A percentile compares a stretch with the other conserved stretches of the same genome.
Evolutionary conservation across 2,113 vertebrate genomes (phyloP).

Genomic region (Ptychochromis oligacanthus): DNA sequence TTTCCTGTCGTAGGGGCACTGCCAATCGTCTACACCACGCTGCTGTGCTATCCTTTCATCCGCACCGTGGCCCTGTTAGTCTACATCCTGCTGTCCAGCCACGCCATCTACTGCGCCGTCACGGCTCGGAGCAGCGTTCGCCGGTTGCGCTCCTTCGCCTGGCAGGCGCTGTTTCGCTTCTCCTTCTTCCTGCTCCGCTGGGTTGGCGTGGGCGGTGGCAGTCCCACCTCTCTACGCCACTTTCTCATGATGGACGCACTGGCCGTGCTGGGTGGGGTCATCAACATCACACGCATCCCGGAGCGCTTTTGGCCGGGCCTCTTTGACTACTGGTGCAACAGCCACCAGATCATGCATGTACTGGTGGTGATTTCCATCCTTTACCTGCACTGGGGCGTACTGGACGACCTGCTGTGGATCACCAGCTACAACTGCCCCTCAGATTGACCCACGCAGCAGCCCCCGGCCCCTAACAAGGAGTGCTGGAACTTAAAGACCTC

Average conservation of each 20-base stretch:
- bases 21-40: slow-evolving; percentile 91
- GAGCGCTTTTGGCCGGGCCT: slow-evolving; percentile 89
- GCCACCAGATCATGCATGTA: slow-evolving; percentile 96
- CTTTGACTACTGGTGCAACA: slow-evolving; percentile 96
- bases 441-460: slow-evolving; percentile 75
- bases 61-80: slow-evolving; percentile 85
- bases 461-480: background rate
- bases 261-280: slow-evolving; percentile 89
- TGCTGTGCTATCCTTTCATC: slow-evolving; percentile 87
- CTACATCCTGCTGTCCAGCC: slow-evolving; percentile 87
- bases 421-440: slow-evolving; percentile 85
- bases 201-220: slow-evolving; percentile 86
- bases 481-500: slow-evolving; percentile 22
- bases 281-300: slow-evolving; percentile 90
- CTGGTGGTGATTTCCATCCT: slow-evolving; percentile 92
- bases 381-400: slow-evolving; percentile 90
- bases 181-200: slow-evolving; percentile 90
- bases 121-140: slow-evolving; percentile 88
- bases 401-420: slow-evolving; percentile 91
- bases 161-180: slow-evolving; percentile 90
- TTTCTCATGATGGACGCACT: slow-evolving; percentile 91
- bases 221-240: slow-evolving; percentile 87
- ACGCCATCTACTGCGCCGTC: slow-evolving; percentile 89
- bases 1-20: slow-evolving; percentile 81
- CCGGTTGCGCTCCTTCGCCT: slow-evolving; percentile 88